Evolutionary conservation across 92 coral and sea anemone species (phyloP), one percentile per base, ranked within the genome.

Genomic region (Epizoanthus ramosus): DNA sequence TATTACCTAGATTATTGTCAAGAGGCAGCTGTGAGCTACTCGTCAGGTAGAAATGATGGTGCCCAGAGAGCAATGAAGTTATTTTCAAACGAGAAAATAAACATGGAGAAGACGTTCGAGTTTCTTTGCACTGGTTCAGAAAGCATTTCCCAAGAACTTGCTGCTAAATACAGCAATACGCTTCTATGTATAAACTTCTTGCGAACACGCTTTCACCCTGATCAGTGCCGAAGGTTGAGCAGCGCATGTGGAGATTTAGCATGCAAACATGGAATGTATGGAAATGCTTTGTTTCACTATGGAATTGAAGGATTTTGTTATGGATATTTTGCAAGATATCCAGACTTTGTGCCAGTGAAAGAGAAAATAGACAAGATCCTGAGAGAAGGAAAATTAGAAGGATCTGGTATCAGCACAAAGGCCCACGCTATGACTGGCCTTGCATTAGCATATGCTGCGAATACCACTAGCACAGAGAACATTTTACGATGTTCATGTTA

Each of bases 361-460:
- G 41, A 19, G 43, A 39, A 18, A 69, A 69, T 17, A 16, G 74
- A 69, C 3, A 50, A 69, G 43, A 39, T 69, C 74, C 74, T 69
- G 35, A 50, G 21, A 25, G 21, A 50, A 39, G 25, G 12, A 16
- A 50, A 33, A n/a, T 16, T 5, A 2, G 56, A 69, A 69, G 56
- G 19, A 33, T 16, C 54, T 50, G 3, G 18, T 21, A 12, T 8
- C 21, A 13, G 56, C 53, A 69, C 39, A 50, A n/a, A 69, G 18
- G 54, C 74, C 8, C 14, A 33, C 19, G 74, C 74, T 16, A 12
- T 69, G 54, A 37, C 0, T 17, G 9, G 54, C 19, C 43, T 69
- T 21, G 74, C 52, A 69, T 5, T 69, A 50, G 74, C 74, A 41
- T 69, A 69, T 39, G 74, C 8, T 69, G 54, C 54, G 4, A 69